Evolutionary conservation across 2,113 vertebrate genomes (phyloP).

Genomic region (Tautogolabrus adspersus): DNA sequence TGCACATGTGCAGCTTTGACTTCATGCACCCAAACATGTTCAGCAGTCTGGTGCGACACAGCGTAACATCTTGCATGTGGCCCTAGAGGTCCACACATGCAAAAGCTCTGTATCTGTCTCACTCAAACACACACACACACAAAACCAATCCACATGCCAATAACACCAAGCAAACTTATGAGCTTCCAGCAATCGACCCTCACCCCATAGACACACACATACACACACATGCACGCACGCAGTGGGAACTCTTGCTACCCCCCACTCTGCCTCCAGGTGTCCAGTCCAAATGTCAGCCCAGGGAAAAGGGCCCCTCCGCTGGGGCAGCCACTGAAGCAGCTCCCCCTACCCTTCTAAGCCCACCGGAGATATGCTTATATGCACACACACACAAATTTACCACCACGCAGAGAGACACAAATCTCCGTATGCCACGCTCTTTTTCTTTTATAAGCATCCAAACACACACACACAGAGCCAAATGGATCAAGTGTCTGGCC

Average conservation of each 20-base stretch:
- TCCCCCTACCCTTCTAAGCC: constrained; percentile 42
- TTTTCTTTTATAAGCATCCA: constrained; percentile 50
- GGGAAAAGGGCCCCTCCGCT: constrained; percentile 74
- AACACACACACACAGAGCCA: constrained; percentile 33
- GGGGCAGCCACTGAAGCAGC: constrained; percentile 65
- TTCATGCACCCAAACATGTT: constrained; percentile 24
- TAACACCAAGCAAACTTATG: constrained; percentile 59
- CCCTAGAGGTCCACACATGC: not conserved
- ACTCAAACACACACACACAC: constrained; percentile 15
- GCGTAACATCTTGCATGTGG: not conserved
- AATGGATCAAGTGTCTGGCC: constrained; percentile 52
- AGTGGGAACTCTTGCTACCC: constrained; percentile 51
- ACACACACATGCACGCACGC: constrained; percentile 14
- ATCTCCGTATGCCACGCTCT: constrained; percentile 18
- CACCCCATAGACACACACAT: constrained; percentile 5
- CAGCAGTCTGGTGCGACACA: constrained; percentile 44
- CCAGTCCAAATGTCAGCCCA: constrained; percentile 77
- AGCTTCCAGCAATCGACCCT: constrained; percentile 50
- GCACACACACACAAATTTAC: constrained; percentile 1
- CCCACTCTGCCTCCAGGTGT: constrained; percentile 76
- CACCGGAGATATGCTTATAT: constrained; percentile 41
- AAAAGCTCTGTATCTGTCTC: not conserved
- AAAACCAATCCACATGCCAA: constrained; percentile 57
- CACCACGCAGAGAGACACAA: constrained; percentile 5
- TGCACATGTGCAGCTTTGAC: constrained; percentile 32